Percentiles rank a stretch among this genome's conserved stretches.
Conservation (phyloP, 2,888 invertebrate genomes). For the Netelia virgata region DNA sequence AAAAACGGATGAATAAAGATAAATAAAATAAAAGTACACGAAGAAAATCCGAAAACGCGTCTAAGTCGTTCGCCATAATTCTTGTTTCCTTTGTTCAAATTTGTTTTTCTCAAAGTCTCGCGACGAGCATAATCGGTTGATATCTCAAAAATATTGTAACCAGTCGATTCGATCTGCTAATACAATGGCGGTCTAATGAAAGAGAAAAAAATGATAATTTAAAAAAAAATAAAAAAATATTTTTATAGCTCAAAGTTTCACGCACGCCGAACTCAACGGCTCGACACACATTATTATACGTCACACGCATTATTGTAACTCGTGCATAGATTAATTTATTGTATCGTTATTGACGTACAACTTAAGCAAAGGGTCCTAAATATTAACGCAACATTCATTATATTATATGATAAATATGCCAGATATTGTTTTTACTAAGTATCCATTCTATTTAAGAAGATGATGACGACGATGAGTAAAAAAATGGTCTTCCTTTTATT, state of each 20-base stretch:
- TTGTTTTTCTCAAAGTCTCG: background rate
- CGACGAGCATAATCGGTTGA: background rate
- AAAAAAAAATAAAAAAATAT: conserved; percentile 51
- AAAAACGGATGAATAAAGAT: background rate
- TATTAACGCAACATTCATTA: conserved; percentile 59
- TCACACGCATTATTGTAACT: conserved; percentile 42
- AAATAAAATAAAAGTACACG: background rate
- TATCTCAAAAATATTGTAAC: conserved; percentile 21
- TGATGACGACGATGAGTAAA: background rate
- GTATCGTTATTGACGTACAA: conserved; percentile 56
- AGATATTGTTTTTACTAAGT: conserved; percentile 59
- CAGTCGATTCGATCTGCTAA: conserved; percentile 63
- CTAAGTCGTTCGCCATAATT: background rate
- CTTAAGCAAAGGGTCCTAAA: conserved; percentile 66
- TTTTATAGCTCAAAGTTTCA: conserved; percentile 72
- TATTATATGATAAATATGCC: conserved; percentile 43
- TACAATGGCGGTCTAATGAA: conserved; percentile 68
- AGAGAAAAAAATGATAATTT: conserved; percentile 32
- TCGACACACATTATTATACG: conserved; percentile 51
- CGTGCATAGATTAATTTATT: conserved; percentile 57
- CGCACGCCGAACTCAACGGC: conserved; percentile 61
- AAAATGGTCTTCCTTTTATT: conserved; percentile 65
- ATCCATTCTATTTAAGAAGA: conserved; percentile 34
- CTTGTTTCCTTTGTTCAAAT: background rate
- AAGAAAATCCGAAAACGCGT: conserved; percentile 11